Evolutionary conservation across 2,888 invertebrate genomes (phyloP).

Genomic region (Troilus luridus): DNA sequence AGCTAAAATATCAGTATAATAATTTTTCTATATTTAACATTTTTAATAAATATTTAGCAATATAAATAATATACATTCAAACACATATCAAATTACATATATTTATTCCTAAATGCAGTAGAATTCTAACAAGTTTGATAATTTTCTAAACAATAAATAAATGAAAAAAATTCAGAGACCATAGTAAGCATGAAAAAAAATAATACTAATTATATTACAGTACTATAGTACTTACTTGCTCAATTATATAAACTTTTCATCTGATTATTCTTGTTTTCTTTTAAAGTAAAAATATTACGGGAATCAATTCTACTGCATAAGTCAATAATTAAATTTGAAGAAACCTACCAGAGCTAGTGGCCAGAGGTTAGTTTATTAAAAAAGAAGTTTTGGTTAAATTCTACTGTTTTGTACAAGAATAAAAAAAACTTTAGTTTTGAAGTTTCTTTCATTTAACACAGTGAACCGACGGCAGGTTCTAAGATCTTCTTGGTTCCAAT

Average conservation of each 20-base stretch:
- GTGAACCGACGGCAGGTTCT: slow-evolving; percentile 63
- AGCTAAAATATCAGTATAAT: slow-evolving; percentile 22
- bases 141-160: not conserved
- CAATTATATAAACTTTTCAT: not conserved
- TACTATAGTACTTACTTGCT: not conserved
- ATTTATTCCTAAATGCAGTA: slow-evolving; percentile 25
- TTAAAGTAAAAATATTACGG: not conserved
- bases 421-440: not conserved
- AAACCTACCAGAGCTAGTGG: slow-evolving; percentile 15
- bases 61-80: slow-evolving; percentile 5
- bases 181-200: not conserved
- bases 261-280: not conserved
- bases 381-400: not conserved
- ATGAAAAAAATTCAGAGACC: not conserved
- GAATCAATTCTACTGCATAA: slow-evolving; percentile 29
- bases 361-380: not conserved
- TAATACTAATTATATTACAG: not conserved
- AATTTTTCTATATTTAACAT: not conserved
- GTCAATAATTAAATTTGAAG: not conserved
- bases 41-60: slow-evolving; percentile 2
- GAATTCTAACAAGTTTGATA: not conserved
- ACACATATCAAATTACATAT: not conserved
- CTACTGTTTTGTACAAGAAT: not conserved
- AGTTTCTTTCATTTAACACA: not conserved
- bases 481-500: slow-evolving; percentile 77